These are phyloP conservation scores for Charaxes varanes DNA, from an alignment of 1,140 invertebrate species.

Conservation along the genomic window DNA sequence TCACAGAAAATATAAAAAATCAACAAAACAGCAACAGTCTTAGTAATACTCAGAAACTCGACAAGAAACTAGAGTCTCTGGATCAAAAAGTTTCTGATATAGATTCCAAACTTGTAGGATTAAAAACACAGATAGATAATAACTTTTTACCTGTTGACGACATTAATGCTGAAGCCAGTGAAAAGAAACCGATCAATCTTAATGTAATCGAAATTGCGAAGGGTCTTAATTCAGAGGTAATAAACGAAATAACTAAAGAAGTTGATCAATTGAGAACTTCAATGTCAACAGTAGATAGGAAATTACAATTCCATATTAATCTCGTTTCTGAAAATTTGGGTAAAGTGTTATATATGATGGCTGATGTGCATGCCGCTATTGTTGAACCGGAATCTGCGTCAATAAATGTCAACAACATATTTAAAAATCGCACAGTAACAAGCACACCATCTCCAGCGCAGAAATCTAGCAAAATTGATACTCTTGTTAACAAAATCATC, in stretches of 20 bases:
- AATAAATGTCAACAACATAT: constrained; percentile 61
- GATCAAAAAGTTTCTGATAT: constrained; percentile 89
- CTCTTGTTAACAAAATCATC: constrained; percentile 83
- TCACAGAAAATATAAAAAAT: constrained; percentile 44
- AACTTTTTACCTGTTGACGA: constrained; percentile 87
- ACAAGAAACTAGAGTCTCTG: constrained; percentile 79
- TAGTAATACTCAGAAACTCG: constrained; percentile 69
- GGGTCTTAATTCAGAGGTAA: constrained; percentile 83
- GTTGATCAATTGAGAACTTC: constrained; percentile 83
- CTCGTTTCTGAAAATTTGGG: constrained; percentile 87
- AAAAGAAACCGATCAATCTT: constrained; percentile 87
- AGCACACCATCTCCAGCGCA: constrained; percentile 73
- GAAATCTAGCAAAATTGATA: constrained; percentile 85
- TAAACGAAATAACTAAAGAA: constrained; percentile 84
- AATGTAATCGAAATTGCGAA: constrained; percentile 87
- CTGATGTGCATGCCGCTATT: constrained; percentile 86
- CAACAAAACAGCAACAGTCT: constrained; percentile 42
- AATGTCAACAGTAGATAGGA: constrained; percentile 86
- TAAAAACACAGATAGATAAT: constrained; percentile 88
- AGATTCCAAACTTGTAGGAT: constrained; percentile 83
- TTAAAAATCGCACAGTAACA: constrained; percentile 65
- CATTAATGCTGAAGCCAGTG: constrained; percentile 88
- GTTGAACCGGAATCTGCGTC: constrained; percentile 78
- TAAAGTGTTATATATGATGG: constrained; percentile 83
- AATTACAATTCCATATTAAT: constrained; percentile 89